Evolutionary conservation across 2,113 vertebrate species (phyloP).

Genomic region (Leucopsar rothschildi): DNA sequence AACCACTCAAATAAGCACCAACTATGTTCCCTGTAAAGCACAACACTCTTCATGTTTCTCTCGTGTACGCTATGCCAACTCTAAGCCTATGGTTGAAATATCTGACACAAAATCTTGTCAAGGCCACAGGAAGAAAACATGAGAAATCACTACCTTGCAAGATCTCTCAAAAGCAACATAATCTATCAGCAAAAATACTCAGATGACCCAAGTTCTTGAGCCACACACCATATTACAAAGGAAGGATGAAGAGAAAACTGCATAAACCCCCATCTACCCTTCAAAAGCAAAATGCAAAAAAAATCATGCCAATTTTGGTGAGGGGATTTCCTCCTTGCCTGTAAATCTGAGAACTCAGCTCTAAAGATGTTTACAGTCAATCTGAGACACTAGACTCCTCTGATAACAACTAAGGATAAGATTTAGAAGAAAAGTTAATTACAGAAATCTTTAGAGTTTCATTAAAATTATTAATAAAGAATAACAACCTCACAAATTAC

Average conservation of each 20-base stretch:
- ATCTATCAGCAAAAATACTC: neutral
- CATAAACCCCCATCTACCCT: neutral
- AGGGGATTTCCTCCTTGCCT: slow-evolving; percentile 7
- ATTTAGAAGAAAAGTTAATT: neutral
- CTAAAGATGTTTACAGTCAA: neutral
- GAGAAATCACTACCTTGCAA: neutral
- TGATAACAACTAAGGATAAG: neutral
- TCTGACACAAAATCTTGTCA: neutral
- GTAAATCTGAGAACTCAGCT: neutral
- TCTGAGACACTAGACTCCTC: neutral
- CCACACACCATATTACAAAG: neutral
- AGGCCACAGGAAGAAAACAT: neutral
- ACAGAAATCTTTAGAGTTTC: neutral
- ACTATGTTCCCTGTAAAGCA: neutral
- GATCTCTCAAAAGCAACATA: neutral
- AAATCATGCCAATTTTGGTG: neutral
- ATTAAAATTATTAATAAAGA: neutral
- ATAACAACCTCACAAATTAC: neutral
- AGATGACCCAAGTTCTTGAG: neutral
- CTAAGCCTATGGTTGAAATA: neutral
- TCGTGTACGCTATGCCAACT: neutral
- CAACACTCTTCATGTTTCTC: neutral
- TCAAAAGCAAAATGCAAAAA: neutral
- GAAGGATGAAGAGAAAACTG: neutral
- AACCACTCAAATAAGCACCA: neutral